Base-by-base conservation (phyloP, 2,888 invertebrate genomes). In the Bembecia ichneumoniformis region DNA sequence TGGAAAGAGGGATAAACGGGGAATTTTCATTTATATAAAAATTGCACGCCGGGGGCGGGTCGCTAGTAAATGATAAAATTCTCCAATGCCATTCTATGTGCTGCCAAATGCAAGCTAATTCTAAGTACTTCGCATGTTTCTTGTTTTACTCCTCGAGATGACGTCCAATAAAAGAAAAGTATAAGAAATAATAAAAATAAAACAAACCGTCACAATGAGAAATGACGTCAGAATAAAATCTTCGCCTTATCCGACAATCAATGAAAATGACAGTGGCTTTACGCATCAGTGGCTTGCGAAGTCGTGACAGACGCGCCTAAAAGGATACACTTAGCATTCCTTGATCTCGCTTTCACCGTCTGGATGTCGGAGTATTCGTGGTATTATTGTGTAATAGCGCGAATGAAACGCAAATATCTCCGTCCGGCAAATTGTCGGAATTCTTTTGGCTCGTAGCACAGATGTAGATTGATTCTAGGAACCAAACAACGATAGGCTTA, bases 301-400 rank as follows among this genome's bases (percentile, higher is more conserved):
- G 15, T 46, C 52, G 54, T 54, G 55, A 54, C 50, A 43, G 47
- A 51, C 48, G 44, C 40, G 35, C 55, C 47, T 49, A 51, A 54
- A 57, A 57, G 57, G 57, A 57, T 53, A 49, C 40, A 35, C 50
- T 46, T 51, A 11, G 40, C 50, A 54, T 55, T 55, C 55, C 54
- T 49, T 47, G 44, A 11, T 54, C 45, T 53, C 50, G 52, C 54
- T 57, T 57, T 57, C 52, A 50, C 52, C 16, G 45, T 43, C 52
- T 51, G 53, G 54, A 52, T 48, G 51, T 50, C 35, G 48, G 48
- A 35, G 47, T 47, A 36, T 51, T 53, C 45, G 48, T 44, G 44
- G 44, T 44, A 44, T 44, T 44, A 48, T 55, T 52, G 51, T 49
- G 36, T 36, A 52, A 35, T 40, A 40, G 13, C 13, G 14, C 40